Percentiles rank a stretch among this genome's conserved stretches.
These are phyloP conservation scores for Plutomurus gul DNA, from an alignment of 1,140 invertebrate genomes.

Conservation along the genomic window DNA sequence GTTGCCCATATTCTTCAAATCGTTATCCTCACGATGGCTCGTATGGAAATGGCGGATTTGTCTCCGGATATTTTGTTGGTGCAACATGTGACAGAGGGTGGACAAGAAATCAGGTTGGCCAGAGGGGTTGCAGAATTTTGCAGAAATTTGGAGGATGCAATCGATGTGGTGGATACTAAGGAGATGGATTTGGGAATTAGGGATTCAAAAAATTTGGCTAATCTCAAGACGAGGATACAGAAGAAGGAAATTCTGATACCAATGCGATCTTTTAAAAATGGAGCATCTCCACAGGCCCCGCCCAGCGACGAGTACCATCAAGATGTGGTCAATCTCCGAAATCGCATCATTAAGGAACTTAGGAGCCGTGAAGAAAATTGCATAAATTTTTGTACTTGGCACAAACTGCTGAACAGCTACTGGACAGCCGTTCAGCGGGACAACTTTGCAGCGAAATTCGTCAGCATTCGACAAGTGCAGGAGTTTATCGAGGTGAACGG, in stretches of 20 bases:
- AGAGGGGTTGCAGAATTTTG: neutral
- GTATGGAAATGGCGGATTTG: constrained; percentile 2
- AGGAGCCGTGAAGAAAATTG: neutral
- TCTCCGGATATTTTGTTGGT: constrained; percentile 20
- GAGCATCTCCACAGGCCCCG: neutral
- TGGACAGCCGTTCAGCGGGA: constrained; percentile 17
- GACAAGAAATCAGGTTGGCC: neutral
- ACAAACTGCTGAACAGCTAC: neutral
- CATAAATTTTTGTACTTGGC: constrained; percentile 8
- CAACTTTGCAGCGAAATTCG: neutral
- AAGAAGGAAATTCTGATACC: neutral
- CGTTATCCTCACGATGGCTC: constrained; percentile 27
- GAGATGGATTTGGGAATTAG: constrained; percentile 14
- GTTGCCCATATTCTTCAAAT: neutral
- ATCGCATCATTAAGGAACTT: neutral
- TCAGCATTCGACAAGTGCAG: neutral
- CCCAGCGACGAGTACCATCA: constrained; percentile 24
- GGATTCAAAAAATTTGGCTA: neutral
- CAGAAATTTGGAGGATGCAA: constrained; percentile 1
- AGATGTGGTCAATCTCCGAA: neutral
- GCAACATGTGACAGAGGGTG: constrained; percentile 26
- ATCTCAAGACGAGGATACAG: neutral
- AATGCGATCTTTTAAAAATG: constrained; percentile 33
- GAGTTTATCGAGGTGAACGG: neutral
- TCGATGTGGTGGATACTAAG: neutral